phyloP scores from a whole-genome alignment of 2,113 vertebrate species.

The Eretmochelys imbricata region DNA sequence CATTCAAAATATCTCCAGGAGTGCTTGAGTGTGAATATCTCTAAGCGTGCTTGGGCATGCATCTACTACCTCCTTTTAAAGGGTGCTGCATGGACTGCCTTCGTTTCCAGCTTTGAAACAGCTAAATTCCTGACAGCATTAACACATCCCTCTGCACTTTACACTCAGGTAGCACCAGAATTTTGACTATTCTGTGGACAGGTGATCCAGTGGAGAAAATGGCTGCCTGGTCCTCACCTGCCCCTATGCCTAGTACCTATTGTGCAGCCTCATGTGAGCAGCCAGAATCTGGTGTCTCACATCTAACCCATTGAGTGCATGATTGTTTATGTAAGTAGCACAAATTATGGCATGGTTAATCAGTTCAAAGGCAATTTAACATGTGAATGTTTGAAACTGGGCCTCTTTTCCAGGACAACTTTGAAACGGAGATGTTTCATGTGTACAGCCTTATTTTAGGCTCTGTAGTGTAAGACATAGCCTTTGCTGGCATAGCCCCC shows the following conservation, averaged over 20 bases:
- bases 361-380: too few species aligned
- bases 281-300: too few species aligned
- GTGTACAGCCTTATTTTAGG: too few species aligned
- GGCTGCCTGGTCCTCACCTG: background rate
- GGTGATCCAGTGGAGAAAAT: background rate
- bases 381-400: too few species aligned
- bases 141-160: background rate
- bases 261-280: background rate
- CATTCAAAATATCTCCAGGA: background rate
- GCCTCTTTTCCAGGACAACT: too few species aligned
- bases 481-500: too few species aligned
- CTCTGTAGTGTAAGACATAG: too few species aligned
- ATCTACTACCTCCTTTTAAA: background rate
- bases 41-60: too few species aligned
- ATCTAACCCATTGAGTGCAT: too few species aligned
- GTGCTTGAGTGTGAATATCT: background rate
- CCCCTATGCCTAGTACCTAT: background rate
- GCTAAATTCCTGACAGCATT: background rate
- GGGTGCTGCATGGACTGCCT: background rate
- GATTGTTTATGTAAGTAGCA: too few species aligned
- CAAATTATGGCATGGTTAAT: too few species aligned
- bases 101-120: background rate
- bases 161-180: background rate
- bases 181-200: background rate
- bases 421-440: too few species aligned